A percentile compares a stretch with the other conserved stretches of the same genome.
Conservation (phyloP, 30 jellyfish, hydroid and myxozoan species). For the Morbakka virulenta region DNA sequence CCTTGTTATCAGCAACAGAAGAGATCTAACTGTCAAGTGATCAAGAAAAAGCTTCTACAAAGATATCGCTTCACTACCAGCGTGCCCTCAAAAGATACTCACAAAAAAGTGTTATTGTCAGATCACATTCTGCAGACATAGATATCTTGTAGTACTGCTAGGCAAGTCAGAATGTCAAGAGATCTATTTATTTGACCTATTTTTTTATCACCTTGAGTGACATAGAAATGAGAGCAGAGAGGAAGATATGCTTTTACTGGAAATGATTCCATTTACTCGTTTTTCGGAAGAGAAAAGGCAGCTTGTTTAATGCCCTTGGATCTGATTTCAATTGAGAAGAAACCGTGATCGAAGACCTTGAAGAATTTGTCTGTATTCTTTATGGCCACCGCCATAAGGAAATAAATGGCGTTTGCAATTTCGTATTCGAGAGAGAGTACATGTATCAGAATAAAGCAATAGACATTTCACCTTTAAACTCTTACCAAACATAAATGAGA, state of each 20-base stretch:
- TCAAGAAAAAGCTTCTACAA: constrained; percentile 50
- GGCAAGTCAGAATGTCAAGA: constrained; percentile 1
- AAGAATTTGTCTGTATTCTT: background rate
- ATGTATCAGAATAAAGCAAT: background rate
- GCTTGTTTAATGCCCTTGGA: constrained; percentile 3
- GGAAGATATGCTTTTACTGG: constrained; percentile 36
- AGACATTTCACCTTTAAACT: background rate
- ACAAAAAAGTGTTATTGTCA: no score
- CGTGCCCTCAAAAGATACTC: constrained; percentile 20
- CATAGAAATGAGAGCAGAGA: background rate
- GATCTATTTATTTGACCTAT: no score
- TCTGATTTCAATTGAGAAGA: background rate
- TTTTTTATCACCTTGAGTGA: constrained; percentile 7
- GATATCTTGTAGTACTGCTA: constrained; percentile 19
- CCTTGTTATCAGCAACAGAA: background rate
- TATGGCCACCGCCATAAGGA: no score
- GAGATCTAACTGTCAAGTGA: constrained; percentile 3
- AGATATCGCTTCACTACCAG: constrained; percentile 25
- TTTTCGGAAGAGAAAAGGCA: constrained; percentile 26
- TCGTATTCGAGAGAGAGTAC: background rate
- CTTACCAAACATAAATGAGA: background rate
- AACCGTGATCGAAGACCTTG: no score
- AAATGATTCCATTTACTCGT: constrained; percentile 1
- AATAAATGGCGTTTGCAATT: background rate
- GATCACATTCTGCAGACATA: constrained; percentile 18